These are phyloP conservation scores for Camponotus vicinus DNA, from an alignment of 1,140 invertebrate genomes.

Conservation along the genomic window DNA sequence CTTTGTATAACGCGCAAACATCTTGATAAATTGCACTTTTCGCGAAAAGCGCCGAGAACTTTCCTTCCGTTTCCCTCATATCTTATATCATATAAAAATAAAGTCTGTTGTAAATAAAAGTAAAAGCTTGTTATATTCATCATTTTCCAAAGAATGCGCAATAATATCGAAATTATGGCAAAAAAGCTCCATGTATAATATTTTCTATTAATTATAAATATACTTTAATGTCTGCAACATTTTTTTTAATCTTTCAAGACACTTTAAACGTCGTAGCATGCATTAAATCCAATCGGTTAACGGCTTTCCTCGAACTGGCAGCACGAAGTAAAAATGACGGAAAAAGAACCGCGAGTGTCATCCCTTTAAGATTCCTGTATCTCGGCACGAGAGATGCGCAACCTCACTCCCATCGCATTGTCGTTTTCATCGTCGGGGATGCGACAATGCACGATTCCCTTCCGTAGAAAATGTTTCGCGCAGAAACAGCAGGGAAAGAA, in stretches of 20 bases:
- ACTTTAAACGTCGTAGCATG: background rate
- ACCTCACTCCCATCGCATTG: background rate
- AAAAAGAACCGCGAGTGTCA: background rate
- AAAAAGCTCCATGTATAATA: background rate
- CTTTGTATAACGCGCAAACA: background rate
- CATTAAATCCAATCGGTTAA: background rate
- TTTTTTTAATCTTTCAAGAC: background rate
- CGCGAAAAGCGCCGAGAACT: background rate
- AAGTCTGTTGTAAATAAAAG: background rate
- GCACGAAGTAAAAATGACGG: background rate
- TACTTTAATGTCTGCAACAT: too few relatives aligned
- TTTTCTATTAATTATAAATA: background rate
- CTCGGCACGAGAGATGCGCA: slow-evolving; percentile 16
- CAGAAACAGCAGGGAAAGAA: background rate
- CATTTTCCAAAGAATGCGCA: background rate
- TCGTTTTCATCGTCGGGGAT: slow-evolving; percentile 18
- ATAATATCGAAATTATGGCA: background rate
- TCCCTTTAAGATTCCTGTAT: slow-evolving; percentile 47
- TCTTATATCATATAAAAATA: background rate
- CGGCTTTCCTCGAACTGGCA: background rate
- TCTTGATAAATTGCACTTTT: slow-evolving; percentile 32
- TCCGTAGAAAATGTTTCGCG: slow-evolving; percentile 2
- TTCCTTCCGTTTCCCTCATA: background rate
- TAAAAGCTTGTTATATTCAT: background rate
- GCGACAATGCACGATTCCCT: slow-evolving; percentile 1